These are phyloP conservation scores for Aethes cnicana DNA, from an alignment of 2,888 invertebrate species.

Conservation along the genomic window DNA sequence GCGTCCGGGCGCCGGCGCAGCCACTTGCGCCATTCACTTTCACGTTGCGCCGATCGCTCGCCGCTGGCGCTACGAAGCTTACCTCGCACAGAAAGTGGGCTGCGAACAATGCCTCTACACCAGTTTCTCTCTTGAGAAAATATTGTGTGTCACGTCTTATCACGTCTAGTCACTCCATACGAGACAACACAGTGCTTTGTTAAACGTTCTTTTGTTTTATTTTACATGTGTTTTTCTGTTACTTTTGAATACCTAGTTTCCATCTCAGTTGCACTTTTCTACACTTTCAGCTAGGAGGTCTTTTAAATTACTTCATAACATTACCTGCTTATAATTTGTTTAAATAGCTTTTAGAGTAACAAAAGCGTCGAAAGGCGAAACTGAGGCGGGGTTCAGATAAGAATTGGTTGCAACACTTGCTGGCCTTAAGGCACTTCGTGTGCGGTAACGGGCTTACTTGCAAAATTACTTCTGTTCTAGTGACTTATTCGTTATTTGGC, in stretches of 20 bases:
- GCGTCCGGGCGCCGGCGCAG: constrained; percentile 53
- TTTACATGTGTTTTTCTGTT: constrained; percentile 5
- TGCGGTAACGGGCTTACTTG: constrained; percentile 21
- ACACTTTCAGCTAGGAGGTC: not conserved
- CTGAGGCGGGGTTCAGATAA: constrained; percentile 14
- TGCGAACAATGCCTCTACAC: constrained; percentile 68
- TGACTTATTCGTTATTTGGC: constrained; percentile 11
- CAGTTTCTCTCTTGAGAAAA: constrained; percentile 75
- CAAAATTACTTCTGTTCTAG: constrained; percentile 7
- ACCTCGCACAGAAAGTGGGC: constrained; percentile 69
- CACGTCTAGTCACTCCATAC: constrained; percentile 36
- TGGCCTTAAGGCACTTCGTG: constrained; percentile 17
- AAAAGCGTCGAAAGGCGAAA: constrained; percentile 3
- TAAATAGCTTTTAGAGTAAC: constrained; percentile 3
- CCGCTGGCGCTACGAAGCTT: constrained; percentile 40
- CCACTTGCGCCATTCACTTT: constrained; percentile 77
- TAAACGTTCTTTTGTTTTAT: constrained; percentile 18
- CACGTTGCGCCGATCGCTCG: constrained; percentile 52
- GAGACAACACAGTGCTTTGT: constrained; percentile 23
- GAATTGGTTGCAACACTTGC: constrained; percentile 22
- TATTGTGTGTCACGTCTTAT: constrained; percentile 43
- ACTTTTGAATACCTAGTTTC: not conserved
- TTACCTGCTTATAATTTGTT: too few species aligned
- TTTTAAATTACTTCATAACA: not conserved
- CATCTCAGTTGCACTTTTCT: too few species aligned